Evolutionary conservation across 2,113 vertebrate genomes (phyloP).

Genomic region (Dasyprocta punctata): DNA sequence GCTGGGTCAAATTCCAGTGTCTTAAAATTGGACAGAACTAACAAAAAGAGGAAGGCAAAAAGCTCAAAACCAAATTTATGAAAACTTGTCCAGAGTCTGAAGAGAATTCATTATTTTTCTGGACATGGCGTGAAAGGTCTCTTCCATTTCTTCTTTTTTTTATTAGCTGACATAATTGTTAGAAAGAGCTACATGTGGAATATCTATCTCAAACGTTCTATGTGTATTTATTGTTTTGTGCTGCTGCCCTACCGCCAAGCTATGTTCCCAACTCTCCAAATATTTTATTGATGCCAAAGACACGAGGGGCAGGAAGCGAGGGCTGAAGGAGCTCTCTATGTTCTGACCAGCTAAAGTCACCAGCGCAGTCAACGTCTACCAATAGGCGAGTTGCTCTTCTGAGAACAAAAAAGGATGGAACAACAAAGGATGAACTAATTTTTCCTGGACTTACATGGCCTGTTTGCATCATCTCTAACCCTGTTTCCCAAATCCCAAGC

Average conservation of each 20-base stretch:
- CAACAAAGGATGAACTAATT: not conserved
- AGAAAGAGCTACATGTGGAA: not conserved
- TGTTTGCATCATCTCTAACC: not conserved
- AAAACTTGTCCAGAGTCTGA: not conserved
- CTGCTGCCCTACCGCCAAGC: not conserved
- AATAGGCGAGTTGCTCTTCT: not conserved
- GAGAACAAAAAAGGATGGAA: not conserved
- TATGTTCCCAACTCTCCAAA: not conserved
- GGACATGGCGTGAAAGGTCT: not conserved
- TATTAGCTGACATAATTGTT: not conserved
- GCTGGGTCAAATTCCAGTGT: not conserved
- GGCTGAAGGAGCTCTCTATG: not conserved
- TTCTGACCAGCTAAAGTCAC: not conserved
- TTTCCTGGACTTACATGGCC: not conserved
- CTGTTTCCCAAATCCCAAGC: constrained; percentile 38
- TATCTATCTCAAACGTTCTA: not conserved
- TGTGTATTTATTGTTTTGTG: not conserved
- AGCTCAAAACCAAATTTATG: constrained; percentile 31
- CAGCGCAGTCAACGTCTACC: not conserved
- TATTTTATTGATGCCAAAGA: not conserved
- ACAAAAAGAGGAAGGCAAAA: not conserved
- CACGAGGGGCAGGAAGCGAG: not conserved
- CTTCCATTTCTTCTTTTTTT: constrained; percentile 16
- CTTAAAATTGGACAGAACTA: not conserved
- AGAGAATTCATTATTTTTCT: constrained; percentile 9